Percentiles rank a stretch among this genome's conserved stretches.
Evolutionary conservation across 2,888 invertebrate genomes (phyloP).

Genomic region (Caenorhabditis virilis): DNA sequence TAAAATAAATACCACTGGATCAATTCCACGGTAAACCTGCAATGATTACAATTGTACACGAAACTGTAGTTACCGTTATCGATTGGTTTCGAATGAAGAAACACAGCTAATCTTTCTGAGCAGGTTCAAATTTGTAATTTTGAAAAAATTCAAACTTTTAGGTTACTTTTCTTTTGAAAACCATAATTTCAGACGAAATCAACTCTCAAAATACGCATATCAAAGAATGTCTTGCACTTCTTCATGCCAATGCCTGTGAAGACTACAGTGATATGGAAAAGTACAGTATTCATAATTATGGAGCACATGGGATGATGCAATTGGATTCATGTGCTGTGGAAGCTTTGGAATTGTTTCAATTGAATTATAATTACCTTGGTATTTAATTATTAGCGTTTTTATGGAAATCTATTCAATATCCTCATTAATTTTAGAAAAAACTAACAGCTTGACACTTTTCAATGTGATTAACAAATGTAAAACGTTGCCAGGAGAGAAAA

Average conservation of each 20-base stretch:
- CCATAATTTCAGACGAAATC: constrained; percentile 13
- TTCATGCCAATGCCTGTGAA: constrained; percentile 19
- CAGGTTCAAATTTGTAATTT: constrained; percentile 1
- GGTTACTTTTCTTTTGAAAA: no score
- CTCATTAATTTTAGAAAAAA: constrained; percentile 24
- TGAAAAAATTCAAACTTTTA: not conserved
- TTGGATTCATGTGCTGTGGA: constrained; percentile 54
- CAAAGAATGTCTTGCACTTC: constrained; percentile 24
- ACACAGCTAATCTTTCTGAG: not conserved
- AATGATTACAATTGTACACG: not conserved
- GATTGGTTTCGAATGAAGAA: not conserved
- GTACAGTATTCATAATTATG: constrained; percentile 41
- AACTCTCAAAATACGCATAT: constrained; percentile 9
- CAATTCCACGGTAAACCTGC: not conserved
- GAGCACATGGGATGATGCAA: constrained; percentile 53
- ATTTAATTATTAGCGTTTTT: no score
- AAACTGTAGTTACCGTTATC: not conserved
- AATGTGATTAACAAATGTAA: constrained; percentile 63
- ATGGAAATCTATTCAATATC: not conserved
- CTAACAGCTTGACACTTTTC: constrained; percentile 47
- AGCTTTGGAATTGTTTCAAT: constrained; percentile 59
- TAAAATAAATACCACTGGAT: no score
- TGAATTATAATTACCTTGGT: constrained; percentile 46
- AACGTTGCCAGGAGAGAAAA: constrained; percentile 55
- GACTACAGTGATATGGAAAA: constrained; percentile 30